Evolutionary conservation across 2,888 invertebrate genomes (phyloP).

Genomic region (Agriopis aurantiaria): DNA sequence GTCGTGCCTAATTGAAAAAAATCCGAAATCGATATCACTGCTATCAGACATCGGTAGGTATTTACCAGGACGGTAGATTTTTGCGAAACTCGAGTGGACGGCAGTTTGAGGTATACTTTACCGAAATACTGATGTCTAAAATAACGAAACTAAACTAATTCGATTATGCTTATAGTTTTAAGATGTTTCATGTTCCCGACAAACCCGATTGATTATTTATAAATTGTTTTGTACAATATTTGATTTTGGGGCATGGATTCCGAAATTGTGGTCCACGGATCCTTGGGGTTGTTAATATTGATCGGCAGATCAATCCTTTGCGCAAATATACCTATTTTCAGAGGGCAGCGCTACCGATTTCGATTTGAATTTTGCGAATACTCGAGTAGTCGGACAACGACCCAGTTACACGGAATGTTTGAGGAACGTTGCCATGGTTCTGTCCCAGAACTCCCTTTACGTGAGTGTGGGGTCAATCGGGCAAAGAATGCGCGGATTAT

Average conservation of each 20-base stretch:
- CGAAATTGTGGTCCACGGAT: neutral
- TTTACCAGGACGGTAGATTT: slow-evolving; percentile 51
- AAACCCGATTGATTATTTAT: too few relatives aligned
- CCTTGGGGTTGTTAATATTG: neutral
- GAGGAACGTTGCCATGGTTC: slow-evolving; percentile 69
- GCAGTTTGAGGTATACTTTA: neutral
- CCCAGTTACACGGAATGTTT: slow-evolving; percentile 73
- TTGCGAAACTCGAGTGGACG: slow-evolving; percentile 50
- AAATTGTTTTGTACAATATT: too few relatives aligned
- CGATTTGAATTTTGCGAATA: slow-evolving; percentile 58
- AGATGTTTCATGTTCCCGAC: too few relatives aligned
- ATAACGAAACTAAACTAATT: too few relatives aligned
- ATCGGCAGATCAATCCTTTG: neutral
- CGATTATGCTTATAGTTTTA: too few relatives aligned
- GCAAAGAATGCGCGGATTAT: slow-evolving; percentile 4
- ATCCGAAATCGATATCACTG: slow-evolving; percentile 28
- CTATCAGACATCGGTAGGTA: slow-evolving; percentile 26
- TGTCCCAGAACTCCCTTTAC: slow-evolving; percentile 20
- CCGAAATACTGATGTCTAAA: neutral
- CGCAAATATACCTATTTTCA: neutral
- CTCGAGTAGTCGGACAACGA: slow-evolving; percentile 54
- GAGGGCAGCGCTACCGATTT: slow-evolving; percentile 26
- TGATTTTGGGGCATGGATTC: too few relatives aligned
- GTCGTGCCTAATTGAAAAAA: slow-evolving; percentile 33
- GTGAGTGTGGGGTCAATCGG: slow-evolving; percentile 12